Conservation (phyloP, 2,797 vertebrate species). For the Macropodus opercularis region DNA sequence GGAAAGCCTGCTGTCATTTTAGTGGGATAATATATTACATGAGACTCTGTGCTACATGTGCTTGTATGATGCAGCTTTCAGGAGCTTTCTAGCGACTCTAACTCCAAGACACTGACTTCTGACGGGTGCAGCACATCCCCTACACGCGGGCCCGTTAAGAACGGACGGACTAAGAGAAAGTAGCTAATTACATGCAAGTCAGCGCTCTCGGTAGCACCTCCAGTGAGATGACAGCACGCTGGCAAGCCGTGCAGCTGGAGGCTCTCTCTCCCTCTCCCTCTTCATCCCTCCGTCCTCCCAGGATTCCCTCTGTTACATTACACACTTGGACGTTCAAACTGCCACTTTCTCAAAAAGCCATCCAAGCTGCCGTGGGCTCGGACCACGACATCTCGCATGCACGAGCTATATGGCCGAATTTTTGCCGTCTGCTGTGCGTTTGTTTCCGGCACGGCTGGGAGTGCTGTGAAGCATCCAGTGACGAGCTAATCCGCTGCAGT, state of each 20-base stretch:
- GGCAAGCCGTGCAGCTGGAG: constrained; percentile 73
- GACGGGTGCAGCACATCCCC: constrained; percentile 30
- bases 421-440: constrained; percentile 46
- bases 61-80: constrained; percentile 10
- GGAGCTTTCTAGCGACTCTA: constrained; percentile 35
- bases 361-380: constrained; percentile 38
- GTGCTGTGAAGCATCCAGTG: constrained; percentile 50
- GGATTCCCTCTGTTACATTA: constrained; percentile 76
- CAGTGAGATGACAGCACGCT: constrained; percentile 78
- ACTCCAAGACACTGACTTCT: constrained; percentile 11
- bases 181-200: constrained; percentile 73
- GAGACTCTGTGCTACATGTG: constrained; percentile 6
- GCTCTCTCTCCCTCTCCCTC: constrained; percentile 47
- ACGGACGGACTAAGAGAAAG: constrained; percentile 41
- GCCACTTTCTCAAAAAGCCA: constrained; percentile 53
- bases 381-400: constrained; percentile 25
- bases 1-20: constrained; percentile 29
- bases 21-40: constrained; percentile 35
- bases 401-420: constrained; percentile 34
- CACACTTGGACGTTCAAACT: constrained; percentile 61
- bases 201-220: constrained; percentile 72
- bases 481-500: constrained; percentile 70
- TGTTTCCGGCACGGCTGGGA: constrained; percentile 55
- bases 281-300: constrained; percentile 68
- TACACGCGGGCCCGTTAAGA: constrained; percentile 37